Base-by-base conservation (phyloP, 2,113 vertebrate genomes). In the Lophius piscatorius region DNA sequence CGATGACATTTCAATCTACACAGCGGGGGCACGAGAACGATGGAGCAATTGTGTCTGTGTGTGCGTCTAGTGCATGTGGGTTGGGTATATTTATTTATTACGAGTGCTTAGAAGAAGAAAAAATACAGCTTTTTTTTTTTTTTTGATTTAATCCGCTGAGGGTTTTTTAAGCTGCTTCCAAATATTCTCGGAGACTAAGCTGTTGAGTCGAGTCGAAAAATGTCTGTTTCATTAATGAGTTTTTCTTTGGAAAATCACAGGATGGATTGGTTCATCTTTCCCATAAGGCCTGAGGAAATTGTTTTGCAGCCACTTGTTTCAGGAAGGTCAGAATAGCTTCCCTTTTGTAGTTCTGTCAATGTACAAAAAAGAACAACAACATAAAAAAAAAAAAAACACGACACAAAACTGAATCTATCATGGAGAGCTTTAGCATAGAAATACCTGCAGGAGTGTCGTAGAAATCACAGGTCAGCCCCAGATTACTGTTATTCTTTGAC, bases 121-220 rank as follows among this genome's bases (percentile, higher is more conserved):
- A 44, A 24, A 57, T 44, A 39, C 20, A 21, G n/a, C n/a, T n/a
- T 12, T 11, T 7, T 55, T 66, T 70, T 73, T 34, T 52, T 52
- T 72, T 72, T 77, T 72, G 42, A 60, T 75, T 68, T 77, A 84
- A 84, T 87, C 82, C 74, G 61, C 3, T 13, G 33, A 58, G 72
- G 74, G 70, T 78, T 82, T 57, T 64, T 59, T 66, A 85, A 86
- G 57, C 74, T 0, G 67, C 64, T 66, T 84, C 57, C 21, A 63
- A 73, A 78, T 64, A 63, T 66, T 82, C 51, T 63, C 39, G 22
- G 24, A 34, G 31, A 55, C 56, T 78, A 81, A 82, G 54, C 72
- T 59, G 52, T 50, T 46, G 55, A 80, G 50, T 59, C 45, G 38
- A 56, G 56, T 33, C 13, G 45, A 59, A 70, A 69, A 71, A 74